Evolutionary conservation across 2,797 vertebrate species (phyloP).

Genomic region (Oreonectes daqikongensis): DNA sequence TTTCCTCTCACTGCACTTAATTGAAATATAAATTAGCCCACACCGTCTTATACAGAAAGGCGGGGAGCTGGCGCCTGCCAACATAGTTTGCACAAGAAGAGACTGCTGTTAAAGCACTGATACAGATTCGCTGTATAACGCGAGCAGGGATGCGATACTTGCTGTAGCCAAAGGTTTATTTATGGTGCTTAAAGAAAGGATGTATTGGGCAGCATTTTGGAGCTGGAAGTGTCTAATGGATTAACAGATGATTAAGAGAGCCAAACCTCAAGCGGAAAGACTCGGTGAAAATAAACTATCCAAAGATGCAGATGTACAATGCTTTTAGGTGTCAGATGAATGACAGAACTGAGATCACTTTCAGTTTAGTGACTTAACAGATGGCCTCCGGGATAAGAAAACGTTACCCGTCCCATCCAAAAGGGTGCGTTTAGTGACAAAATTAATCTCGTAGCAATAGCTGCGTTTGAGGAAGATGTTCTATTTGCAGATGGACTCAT

Average conservation of each 20-base stretch:
- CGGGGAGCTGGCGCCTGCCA: not conserved
- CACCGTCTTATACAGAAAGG: slow-evolving; percentile 7
- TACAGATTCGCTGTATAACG: not conserved
- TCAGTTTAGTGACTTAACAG: not conserved
- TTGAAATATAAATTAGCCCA: slow-evolving; percentile 27
- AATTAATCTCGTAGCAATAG: not conserved
- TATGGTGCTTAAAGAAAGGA: slow-evolving; percentile 37
- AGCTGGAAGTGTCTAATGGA: slow-evolving; percentile 40
- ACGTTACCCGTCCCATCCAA: slow-evolving; percentile 14
- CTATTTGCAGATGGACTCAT: not conserved
- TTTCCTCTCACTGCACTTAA: slow-evolving; percentile 29
- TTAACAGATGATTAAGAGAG: slow-evolving; percentile 35
- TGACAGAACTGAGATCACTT: slow-evolving; percentile 15
- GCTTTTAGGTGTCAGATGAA: slow-evolving; percentile 47
- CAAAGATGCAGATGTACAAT: slow-evolving; percentile 46
- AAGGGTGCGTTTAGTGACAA: not conserved
- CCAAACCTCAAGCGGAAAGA: slow-evolving; percentile 13
- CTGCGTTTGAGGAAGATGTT: not conserved
- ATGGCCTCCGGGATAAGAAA: slow-evolving; percentile 1
- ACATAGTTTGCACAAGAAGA: slow-evolving; percentile 12
- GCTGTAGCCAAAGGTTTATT: slow-evolving; percentile 13
- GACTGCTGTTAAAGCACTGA: not conserved
- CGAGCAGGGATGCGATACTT: not conserved
- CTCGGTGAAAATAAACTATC: slow-evolving; percentile 39
- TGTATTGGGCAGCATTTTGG: slow-evolving; percentile 26